These are phyloP conservation scores for Opisthograptis luteolata DNA, from an alignment of 2,888 invertebrate genomes.

Conservation along the genomic window DNA sequence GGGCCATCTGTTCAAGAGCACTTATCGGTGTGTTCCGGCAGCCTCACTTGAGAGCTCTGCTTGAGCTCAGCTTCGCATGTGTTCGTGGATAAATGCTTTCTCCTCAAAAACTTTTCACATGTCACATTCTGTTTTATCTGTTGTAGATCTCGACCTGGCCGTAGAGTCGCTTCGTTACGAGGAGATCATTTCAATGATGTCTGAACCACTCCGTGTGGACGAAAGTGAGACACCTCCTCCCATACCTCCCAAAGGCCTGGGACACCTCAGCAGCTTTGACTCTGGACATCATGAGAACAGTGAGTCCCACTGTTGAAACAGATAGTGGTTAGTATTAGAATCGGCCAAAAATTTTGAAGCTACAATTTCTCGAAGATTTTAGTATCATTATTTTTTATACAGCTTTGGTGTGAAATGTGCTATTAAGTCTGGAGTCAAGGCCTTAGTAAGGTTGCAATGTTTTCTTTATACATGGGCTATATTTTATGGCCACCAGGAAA, in stretches of 20 bases:
- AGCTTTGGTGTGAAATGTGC: too few species aligned
- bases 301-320: conserved; percentile 68
- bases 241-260: conserved; percentile 76
- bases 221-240: conserved; percentile 76
- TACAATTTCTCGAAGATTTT: background rate
- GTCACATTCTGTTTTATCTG: background rate
- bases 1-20: too few species aligned
- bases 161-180: conserved; percentile 77
- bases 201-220: conserved; percentile 69
- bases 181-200: conserved; percentile 79
- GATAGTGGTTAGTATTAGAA: background rate
- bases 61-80: too few species aligned
- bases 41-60: too few species aligned
- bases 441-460: too few species aligned
- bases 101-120: too few species aligned
- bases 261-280: conserved; percentile 77
- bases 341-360: background rate
- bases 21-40: too few species aligned
- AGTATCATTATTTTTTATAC: too few species aligned
- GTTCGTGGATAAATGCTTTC: too few species aligned
- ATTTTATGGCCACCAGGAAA: too few species aligned
- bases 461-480: too few species aligned
- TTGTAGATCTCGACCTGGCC: conserved; percentile 67
- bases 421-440: too few species aligned
- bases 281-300: conserved; percentile 77